phyloP scores from a whole-genome alignment of 2,888 invertebrate genomes.

The Rhodophaea formosa region DNA sequence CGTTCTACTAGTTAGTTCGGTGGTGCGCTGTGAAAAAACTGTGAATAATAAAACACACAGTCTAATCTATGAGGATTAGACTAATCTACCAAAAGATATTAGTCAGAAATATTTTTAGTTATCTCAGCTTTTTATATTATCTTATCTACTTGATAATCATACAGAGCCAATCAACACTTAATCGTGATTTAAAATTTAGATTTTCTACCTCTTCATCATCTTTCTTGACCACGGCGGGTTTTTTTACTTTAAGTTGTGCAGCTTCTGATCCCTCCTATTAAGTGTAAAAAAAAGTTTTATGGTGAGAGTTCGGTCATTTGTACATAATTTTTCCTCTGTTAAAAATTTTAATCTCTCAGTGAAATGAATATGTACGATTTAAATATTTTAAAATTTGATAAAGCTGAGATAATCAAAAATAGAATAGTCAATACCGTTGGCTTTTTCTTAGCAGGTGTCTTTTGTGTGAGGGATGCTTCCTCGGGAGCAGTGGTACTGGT shows the following conservation, averaged over 20 bases:
- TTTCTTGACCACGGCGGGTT: constrained; percentile 72
- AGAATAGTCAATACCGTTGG: constrained; percentile 61
- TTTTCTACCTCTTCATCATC: constrained; percentile 65
- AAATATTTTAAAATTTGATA: constrained; percentile 29
- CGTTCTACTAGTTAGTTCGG: constrained; percentile 52
- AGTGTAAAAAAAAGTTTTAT: too few relatives aligned
- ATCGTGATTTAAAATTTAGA: constrained; percentile 25
- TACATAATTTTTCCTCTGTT: constrained; percentile 6
- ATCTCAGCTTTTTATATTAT: constrained; percentile 51
- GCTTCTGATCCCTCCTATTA: constrained; percentile 71
- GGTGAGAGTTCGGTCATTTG: too few relatives aligned
- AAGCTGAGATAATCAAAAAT: constrained; percentile 64
- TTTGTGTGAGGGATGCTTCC: constrained; percentile 76
- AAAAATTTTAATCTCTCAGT: too few relatives aligned
- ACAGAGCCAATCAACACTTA: constrained; percentile 24
- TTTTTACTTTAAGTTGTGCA: constrained; percentile 74
- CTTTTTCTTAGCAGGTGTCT: constrained; percentile 76
- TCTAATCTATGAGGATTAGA: constrained; percentile 41
- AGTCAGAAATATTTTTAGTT: constrained; percentile 50
- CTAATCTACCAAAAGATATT: constrained; percentile 42
- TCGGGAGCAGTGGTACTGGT: constrained; percentile 76
- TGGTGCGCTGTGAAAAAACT: constrained; percentile 44
- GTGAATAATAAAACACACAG: constrained; percentile 28
- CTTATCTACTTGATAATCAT: constrained; percentile 29
- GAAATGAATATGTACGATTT: too few relatives aligned